phyloP scores from a whole-genome alignment of 2,113 vertebrate genomes.

The Corythornis cristatus region DNA sequence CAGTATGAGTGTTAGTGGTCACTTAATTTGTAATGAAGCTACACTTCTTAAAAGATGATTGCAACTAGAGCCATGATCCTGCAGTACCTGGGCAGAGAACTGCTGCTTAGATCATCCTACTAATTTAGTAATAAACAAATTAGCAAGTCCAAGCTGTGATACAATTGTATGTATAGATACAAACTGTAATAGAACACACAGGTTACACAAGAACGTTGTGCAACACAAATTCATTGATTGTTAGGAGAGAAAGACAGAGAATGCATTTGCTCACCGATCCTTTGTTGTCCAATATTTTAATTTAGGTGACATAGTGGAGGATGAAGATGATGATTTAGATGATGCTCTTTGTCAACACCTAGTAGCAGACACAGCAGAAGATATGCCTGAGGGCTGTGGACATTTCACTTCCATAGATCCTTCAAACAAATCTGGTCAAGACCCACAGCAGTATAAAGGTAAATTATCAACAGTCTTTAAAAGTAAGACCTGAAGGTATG shows the following conservation, averaged over 20 bases:
- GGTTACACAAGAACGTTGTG: background rate
- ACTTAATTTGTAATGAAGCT: background rate
- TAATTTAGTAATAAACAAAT: background rate
- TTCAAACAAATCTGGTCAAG: constrained; percentile 66
- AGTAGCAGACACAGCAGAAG: constrained; percentile 56
- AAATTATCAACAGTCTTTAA: background rate
- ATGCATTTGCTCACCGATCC: background rate
- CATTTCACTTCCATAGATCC: background rate
- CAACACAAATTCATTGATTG: background rate
- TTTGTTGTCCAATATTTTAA: background rate
- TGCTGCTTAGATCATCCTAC: background rate
- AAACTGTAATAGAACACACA: background rate
- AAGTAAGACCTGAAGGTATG: background rate
- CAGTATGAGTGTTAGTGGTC: background rate
- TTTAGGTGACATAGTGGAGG: constrained; percentile 79
- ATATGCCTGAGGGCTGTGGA: background rate
- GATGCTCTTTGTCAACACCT: constrained; percentile 60
- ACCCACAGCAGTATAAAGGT: constrained; percentile 69
- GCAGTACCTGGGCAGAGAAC: background rate
- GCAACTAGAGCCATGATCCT: background rate
- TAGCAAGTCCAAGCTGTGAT: background rate
- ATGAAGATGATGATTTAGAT: constrained; percentile 78
- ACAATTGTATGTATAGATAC: background rate
- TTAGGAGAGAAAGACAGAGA: background rate
- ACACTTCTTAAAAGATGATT: background rate